phyloP scores from a whole-genome alignment of 2,888 invertebrate genomes.

The Leucania comma region DNA sequence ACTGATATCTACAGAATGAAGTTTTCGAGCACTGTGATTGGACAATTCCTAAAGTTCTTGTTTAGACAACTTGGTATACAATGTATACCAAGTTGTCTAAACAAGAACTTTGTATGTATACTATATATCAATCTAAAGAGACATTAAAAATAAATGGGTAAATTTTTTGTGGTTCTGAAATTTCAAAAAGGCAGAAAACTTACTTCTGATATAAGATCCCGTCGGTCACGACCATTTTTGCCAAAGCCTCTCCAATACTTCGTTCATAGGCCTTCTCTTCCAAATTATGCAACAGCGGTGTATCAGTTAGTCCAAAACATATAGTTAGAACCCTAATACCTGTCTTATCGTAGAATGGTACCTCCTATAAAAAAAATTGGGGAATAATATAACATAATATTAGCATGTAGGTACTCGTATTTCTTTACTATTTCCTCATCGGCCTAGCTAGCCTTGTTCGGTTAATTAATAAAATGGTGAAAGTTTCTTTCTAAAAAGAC shows the following conservation, averaged over 20 bases:
- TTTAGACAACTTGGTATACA: no score
- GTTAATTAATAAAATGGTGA: no score
- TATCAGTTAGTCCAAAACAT: conserved; percentile 72
- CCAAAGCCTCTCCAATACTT: conserved; percentile 46
- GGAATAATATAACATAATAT: not conserved
- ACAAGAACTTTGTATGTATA: no score
- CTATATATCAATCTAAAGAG: not conserved
- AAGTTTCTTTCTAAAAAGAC: no score
- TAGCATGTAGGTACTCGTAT: no score
- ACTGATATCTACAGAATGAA: no score
- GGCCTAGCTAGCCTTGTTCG: no score
- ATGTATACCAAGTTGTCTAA: no score
- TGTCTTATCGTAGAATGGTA: conserved; percentile 67
- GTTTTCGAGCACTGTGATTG: no score
- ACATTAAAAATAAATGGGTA: not conserved
- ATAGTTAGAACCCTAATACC: conserved; percentile 71
- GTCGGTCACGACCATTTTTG: not conserved
- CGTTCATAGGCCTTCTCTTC: conserved; percentile 58
- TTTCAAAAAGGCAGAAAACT: not conserved
- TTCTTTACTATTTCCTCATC: no score
- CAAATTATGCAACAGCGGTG: conserved; percentile 68
- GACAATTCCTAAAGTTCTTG: no score
- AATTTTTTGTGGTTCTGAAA: no score
- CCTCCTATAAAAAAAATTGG: conserved; percentile 62
- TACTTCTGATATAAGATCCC: conserved; percentile 52